These are phyloP conservation scores for Rhabdophis nuchalis DNA, from an alignment of 2,797 vertebrate species.

Conservation along the genomic window DNA sequence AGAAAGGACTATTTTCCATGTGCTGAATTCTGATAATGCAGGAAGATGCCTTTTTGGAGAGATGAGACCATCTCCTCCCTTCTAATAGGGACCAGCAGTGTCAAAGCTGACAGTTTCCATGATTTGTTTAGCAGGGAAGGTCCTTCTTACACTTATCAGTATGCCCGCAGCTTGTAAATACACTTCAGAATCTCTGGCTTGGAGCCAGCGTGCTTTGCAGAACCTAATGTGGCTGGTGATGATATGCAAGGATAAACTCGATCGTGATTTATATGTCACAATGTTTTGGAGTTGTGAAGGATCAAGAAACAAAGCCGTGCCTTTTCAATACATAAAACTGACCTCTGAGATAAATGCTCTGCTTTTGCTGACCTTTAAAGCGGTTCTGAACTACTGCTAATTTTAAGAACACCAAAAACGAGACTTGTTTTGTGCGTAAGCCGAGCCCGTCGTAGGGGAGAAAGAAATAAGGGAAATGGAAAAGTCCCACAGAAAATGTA, in stretches of 20 bases:
- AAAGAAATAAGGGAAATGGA: neutral
- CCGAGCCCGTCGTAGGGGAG: neutral
- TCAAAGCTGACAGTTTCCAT: neutral
- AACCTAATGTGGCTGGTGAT: neutral
- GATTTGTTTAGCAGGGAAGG: neutral
- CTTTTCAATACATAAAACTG: slow-evolving; percentile 1
- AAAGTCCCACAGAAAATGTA: neutral
- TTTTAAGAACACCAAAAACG: neutral
- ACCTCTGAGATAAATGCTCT: neutral
- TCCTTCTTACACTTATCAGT: neutral
- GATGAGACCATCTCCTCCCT: neutral
- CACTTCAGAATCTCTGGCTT: slow-evolving; percentile 4
- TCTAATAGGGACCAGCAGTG: neutral
- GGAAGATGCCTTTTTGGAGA: neutral
- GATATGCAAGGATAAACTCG: slow-evolving; percentile 6
- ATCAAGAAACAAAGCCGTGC: neutral
- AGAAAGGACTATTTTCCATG: neutral
- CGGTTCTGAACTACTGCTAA: neutral
- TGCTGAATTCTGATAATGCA: neutral
- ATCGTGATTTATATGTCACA: neutral
- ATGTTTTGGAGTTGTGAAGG: neutral
- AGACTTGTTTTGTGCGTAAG: neutral
- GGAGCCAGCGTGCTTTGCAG: neutral
- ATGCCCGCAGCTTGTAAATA: neutral
- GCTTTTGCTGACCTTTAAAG: slow-evolving; percentile 8